Conservation (phyloP, 2,888 invertebrate species). For the Phorcus lineatus region DNA sequence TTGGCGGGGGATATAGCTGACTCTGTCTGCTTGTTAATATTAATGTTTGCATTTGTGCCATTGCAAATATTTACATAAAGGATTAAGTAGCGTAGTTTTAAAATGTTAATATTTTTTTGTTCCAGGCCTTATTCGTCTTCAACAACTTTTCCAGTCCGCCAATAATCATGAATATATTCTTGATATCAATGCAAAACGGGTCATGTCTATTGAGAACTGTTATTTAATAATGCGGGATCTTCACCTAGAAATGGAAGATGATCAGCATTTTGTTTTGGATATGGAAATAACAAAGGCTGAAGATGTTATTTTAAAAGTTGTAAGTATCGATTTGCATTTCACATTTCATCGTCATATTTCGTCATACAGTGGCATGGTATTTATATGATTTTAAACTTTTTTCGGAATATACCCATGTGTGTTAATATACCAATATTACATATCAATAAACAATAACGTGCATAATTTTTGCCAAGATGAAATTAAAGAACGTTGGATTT, state of each 20-base stretch:
- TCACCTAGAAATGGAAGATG: constrained; percentile 32
- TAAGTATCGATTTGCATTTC: constrained; percentile 26
- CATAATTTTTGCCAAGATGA: too few species aligned
- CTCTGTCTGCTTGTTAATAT: too few species aligned
- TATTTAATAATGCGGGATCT: constrained; percentile 38
- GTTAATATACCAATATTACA: too few species aligned
- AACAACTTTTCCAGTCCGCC: constrained; percentile 47
- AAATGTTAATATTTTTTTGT: background rate
- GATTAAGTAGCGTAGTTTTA: too few species aligned
- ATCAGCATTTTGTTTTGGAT: constrained; percentile 42
- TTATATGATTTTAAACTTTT: too few species aligned
- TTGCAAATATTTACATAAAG: too few species aligned
- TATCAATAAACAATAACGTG: too few species aligned
- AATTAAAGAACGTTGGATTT: too few species aligned
- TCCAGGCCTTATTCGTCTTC: constrained; percentile 46
- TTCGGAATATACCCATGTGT: too few species aligned
- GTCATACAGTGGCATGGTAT: too few species aligned
- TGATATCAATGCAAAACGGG: constrained; percentile 46
- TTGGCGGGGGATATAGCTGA: too few species aligned
- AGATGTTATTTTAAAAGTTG: constrained; percentile 42
- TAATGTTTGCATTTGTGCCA: too few species aligned
- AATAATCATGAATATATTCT: constrained; percentile 40
- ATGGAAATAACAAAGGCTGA: constrained; percentile 42
- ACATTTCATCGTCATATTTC: background rate
- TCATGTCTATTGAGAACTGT: constrained; percentile 37